Conservation (phyloP, 1,140 invertebrate species). For the Ceratosolen fusciceps region DNA sequence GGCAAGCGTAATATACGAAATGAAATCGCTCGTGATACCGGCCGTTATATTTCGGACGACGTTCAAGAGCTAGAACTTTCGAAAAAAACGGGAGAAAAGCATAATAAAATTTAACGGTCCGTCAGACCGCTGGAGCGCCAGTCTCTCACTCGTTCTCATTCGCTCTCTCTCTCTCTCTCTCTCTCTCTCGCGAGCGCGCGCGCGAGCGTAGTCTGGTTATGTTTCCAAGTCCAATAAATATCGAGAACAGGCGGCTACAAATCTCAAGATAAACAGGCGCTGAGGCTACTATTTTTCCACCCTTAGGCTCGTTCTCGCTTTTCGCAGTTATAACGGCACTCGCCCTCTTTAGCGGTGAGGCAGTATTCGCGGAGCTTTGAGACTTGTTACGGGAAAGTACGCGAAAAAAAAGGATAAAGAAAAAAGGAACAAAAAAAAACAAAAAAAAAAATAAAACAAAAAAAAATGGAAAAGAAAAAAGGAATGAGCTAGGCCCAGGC, state of each 20-base stretch:
- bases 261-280: conserved; percentile 67
- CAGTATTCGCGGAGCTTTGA: conserved; percentile 24
- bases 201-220: too few relatives aligned
- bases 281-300: conserved; percentile 58
- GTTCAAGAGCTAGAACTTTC: conserved; percentile 19
- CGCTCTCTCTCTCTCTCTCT: conserved; percentile 34
- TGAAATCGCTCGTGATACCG: conserved; percentile 43
- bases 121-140: conserved; percentile 55
- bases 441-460: too few relatives aligned
- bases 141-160: conserved; percentile 11
- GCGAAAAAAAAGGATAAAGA: conserved; percentile 32
- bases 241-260: conserved; percentile 64
- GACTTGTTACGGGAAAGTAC: conserved; percentile 27
- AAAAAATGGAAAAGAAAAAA: too few relatives aligned
- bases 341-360: conserved; percentile 44
- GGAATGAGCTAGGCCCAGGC: conserved; percentile 38
- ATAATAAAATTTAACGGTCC: conserved; percentile 69
- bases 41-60: conserved; percentile 52
- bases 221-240: conserved; percentile 63
- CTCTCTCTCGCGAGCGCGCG: conserved; percentile 3
- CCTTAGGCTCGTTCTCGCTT: conserved; percentile 49
- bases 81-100: conserved; percentile 52
- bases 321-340: conserved; percentile 37
- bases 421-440: too few relatives aligned
- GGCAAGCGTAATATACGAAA: conserved; percentile 38